Base-by-base conservation (phyloP, 2,888 invertebrate species). In the Agrotis puta region DNA sequence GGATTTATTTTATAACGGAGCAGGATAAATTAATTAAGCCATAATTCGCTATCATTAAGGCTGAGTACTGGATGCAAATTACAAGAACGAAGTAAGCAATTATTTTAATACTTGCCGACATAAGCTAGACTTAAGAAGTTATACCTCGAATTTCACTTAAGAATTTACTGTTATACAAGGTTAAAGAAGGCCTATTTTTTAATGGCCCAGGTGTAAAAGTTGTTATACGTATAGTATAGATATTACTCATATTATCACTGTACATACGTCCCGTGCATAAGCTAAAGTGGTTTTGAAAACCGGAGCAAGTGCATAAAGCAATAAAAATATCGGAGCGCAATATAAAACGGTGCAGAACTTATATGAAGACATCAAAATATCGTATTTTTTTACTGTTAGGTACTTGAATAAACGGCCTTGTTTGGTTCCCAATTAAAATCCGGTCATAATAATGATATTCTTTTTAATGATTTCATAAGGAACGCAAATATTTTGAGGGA, bases 291-390 rank as follows among this genome's bases (percentile, higher is more conserved):
- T 61, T 70, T 39, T 59, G 39, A 53, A 67, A 77, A 77, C 62
- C 57, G n/a, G 47, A 73, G 20, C 61, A 48, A 58, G 20, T 74
- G 45, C 24, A 58, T 65, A 59, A 50, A 57, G 51, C 57, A 50
- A 77, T 72, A 64, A 79, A 79, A 77, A 82, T 76, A 79, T 64
- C 58, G 48, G 70, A 48, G 22, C 33, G 70, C 58, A 59, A 70
- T 87, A 84, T 39, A 87, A 84, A 81, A 64, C 54, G 67, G 48
- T 53, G 64, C 79, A 77, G 66, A 64, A 66, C 66, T 75, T 71
- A 50, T 78, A 87, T 87, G 73, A 77, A 81, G 82, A 66, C 72
- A 82, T 85, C 76, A 82, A 73, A 84, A 80, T 78, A 81, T 82
- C 77, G 73, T 84, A 73, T 74, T 72, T 79, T 82, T 86, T 79